A percentile compares a stretch with the other conserved stretches of the same genome.
Evolutionary conservation across 1,140 invertebrate genomes (phyloP).

Genomic region (Solen grandis): DNA sequence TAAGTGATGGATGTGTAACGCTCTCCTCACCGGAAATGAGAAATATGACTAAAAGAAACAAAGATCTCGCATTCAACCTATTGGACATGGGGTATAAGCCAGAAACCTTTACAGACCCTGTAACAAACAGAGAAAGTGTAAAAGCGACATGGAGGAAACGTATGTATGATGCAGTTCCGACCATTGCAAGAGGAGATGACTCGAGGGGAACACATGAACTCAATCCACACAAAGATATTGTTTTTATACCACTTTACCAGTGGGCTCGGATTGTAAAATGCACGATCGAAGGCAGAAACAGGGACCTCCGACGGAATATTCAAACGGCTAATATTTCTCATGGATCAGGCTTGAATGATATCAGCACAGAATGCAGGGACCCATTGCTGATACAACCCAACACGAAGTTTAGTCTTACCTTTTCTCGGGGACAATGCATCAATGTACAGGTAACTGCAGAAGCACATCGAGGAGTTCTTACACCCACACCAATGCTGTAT

Average conservation of each 20-base stretch:
- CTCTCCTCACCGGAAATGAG: conserved; percentile 44
- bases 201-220: conserved; percentile 4
- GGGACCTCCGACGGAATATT: conserved; percentile 4
- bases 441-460: conserved; percentile 55
- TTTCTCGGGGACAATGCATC: conserved; percentile 57
- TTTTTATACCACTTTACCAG: conserved; percentile 23
- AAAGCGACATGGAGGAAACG: conserved; percentile 42
- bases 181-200: background rate
- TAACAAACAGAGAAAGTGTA: conserved; percentile 16
- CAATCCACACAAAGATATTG: conserved; percentile 26
- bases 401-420: conserved; percentile 52
- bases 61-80: conserved; percentile 42
- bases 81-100: conserved; percentile 44
- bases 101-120: conserved; percentile 20
- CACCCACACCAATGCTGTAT: conserved; percentile 55
- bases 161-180: conserved; percentile 17
- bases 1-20: conserved; percentile 42
- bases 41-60: conserved; percentile 2
- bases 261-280: conserved; percentile 32
- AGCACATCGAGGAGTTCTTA: conserved; percentile 47
- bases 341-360: conserved; percentile 36
- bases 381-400: conserved; percentile 1
- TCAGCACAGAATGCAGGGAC: conserved; percentile 27
- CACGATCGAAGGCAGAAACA: conserved; percentile 1
- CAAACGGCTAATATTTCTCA: conserved; percentile 7